Base-by-base conservation (phyloP, 1,140 invertebrate genomes). In the Andricus grossulariae region DNA sequence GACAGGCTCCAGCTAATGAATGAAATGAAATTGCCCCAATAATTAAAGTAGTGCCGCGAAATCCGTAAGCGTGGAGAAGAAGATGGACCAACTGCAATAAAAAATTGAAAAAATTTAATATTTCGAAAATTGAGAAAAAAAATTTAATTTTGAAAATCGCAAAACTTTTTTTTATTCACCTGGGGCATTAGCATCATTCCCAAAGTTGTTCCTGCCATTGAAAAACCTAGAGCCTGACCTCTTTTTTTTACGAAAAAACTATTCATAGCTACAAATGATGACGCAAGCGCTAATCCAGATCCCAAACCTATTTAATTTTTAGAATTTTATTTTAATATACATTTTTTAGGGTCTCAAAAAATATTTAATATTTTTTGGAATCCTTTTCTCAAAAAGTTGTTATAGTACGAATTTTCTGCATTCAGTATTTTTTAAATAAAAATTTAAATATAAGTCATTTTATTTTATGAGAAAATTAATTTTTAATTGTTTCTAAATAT, bases 151-250 rank as follows among this genome's bases (percentile, higher is more conserved):
- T 32, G 4, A 3, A 32, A 32, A 32, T 32, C 5, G 25, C 3
- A 32, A 25, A 3, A 45, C 8, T 15, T 10, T 21, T 32, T 52
- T 52, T 66, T 60, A 25, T 12, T 76, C 73, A 87, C 92, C 83
- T 95, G 95, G 16, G 95, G 95, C 93, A 96, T 94, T 10, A 95
- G 88, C 92, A 96, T 94, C 90, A 96, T 93, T 1, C 95, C 95
- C 72, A 96, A 91, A 3, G 94, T 95, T 0, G 95, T 95, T 0
- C 95, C 95, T 6, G 95, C 95, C 92, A 96, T 94, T 0, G 95
- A 95, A 19, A 95, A 89, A 0, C 95, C 95, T 3, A 96, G 94
- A 0, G 95, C 95, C 87, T 95, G 95, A 8, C 95, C 95, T 15
- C 95, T 93, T 83, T 94, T 94, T 85, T 95, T 94, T 21, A 93